A percentile compares a stretch with the other conserved stretches of the same genome.
Conservation (phyloP, 2,113 vertebrate genomes). For the Rhombomys opimus region DNA sequence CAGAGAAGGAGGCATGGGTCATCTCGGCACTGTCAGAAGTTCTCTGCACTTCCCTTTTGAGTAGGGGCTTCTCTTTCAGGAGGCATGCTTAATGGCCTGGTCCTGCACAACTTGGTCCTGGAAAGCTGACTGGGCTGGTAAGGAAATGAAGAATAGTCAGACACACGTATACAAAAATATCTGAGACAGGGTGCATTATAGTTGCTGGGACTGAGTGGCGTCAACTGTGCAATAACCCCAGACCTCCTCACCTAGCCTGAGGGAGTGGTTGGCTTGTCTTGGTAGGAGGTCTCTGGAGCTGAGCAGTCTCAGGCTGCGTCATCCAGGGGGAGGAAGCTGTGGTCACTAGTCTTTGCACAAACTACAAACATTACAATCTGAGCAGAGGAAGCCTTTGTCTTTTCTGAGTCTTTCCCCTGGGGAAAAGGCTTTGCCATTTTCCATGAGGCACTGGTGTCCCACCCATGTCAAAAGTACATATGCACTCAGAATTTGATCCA, state of each 20-base stretch:
- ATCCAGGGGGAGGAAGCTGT: neutral
- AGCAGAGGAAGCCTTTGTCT: neutral
- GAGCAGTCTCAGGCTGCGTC: neutral
- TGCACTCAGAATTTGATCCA: neutral
- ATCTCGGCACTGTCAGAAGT: neutral
- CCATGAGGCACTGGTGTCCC: neutral
- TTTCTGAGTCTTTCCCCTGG: neutral
- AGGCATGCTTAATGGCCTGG: neutral
- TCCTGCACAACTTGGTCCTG: neutral
- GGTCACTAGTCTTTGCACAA: neutral
- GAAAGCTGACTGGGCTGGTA: no score
- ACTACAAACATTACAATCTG: neutral
- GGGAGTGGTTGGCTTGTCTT: neutral
- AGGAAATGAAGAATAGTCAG: neutral
- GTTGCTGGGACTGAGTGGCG: no score
- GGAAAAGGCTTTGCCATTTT: neutral
- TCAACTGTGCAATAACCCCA: neutral
- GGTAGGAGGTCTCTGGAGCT: neutral
- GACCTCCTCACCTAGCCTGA: neutral
- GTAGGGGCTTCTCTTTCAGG: neutral
- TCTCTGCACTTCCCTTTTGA: neutral
- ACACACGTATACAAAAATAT: neutral
- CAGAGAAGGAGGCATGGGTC: neutral
- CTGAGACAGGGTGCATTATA: neutral
- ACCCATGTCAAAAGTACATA: neutral